These are phyloP conservation scores for Synanceia verrucosa DNA, from an alignment of 2,797 vertebrate species.

Conservation along the genomic window DNA sequence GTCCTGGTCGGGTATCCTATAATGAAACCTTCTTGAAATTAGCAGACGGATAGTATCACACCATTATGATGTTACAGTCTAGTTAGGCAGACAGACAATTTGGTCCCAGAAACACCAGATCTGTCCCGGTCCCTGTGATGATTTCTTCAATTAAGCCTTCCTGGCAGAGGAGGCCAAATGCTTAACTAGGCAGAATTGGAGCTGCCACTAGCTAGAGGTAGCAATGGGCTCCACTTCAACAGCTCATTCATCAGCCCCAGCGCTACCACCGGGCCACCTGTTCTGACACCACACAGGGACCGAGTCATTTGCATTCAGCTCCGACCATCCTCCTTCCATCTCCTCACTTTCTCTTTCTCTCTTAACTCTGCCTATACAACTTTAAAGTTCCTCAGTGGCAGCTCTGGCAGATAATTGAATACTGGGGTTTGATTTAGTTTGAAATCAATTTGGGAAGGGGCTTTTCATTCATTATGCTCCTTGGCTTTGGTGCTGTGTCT, in stretches of 20 bases:
- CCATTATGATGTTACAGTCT: slow-evolving; percentile 68
- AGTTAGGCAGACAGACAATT: slow-evolving; percentile 69
- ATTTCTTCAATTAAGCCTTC: slow-evolving; percentile 80
- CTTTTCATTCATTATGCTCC: slow-evolving; percentile 83
- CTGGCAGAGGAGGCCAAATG: slow-evolving; percentile 76
- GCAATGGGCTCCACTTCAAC: slow-evolving; percentile 80
- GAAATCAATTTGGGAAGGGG: slow-evolving; percentile 84
- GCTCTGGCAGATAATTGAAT: slow-evolving; percentile 81
- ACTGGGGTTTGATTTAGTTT: slow-evolving; percentile 81
- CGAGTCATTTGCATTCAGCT: slow-evolving; percentile 78
- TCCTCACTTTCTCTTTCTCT: slow-evolving; percentile 33
- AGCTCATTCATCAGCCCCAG: slow-evolving; percentile 81
- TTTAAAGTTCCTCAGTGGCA: slow-evolving; percentile 79
- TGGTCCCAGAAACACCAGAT: slow-evolving; percentile 68
- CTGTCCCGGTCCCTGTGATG: slow-evolving; percentile 74
- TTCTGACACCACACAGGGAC: slow-evolving; percentile 78
- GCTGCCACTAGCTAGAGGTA: slow-evolving; percentile 78
- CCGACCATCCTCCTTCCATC: slow-evolving; percentile 55
- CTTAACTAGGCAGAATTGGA: slow-evolving; percentile 82
- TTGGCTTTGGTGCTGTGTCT: slow-evolving; percentile 77
- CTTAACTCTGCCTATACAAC: slow-evolving; percentile 67
- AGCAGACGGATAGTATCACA: slow-evolving; percentile 52
- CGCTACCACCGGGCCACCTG: slow-evolving; percentile 79
- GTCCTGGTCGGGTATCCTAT: slow-evolving; percentile 39
- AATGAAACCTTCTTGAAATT: slow-evolving; percentile 60